Evolutionary conservation across 2,888 invertebrate genomes (phyloP).

Genomic region (Eristalinus aeneus): DNA sequence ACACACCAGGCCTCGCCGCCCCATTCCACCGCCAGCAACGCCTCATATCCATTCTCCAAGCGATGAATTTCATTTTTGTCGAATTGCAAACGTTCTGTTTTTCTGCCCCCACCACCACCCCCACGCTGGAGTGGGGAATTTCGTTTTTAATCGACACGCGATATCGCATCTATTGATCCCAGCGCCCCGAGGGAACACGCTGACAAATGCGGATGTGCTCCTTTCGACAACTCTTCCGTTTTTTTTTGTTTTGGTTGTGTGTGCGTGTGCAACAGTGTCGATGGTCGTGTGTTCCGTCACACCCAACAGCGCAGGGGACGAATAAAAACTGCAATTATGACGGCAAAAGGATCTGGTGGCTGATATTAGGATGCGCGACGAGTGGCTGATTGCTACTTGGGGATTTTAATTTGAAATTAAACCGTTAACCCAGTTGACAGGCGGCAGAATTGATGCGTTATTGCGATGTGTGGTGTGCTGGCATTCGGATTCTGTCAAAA

Average conservation of each 20-base stretch:
- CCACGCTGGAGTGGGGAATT: neutral
- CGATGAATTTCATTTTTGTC: neutral
- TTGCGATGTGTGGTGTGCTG: neutral
- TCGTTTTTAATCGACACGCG: constrained; percentile 8
- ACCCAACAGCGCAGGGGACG: constrained; percentile 12
- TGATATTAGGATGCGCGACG: constrained; percentile 11
- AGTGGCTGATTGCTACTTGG: constrained; percentile 57
- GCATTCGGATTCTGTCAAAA: neutral
- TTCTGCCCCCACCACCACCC: neutral
- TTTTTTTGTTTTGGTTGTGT: neutral
- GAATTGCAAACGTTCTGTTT: neutral
- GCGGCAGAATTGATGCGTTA: neutral
- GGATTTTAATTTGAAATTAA: constrained; percentile 63
- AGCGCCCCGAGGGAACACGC: neutral
- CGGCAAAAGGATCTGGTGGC: constrained; percentile 12
- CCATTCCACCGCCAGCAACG: neutral
- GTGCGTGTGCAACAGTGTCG: neutral
- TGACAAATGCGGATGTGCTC: neutral
- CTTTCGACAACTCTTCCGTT: neutral
- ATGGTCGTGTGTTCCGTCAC: constrained; percentile 43
- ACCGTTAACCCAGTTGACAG: constrained; percentile 15
- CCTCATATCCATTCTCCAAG: neutral
- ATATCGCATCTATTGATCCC: constrained; percentile 1
- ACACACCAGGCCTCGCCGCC: neutral
- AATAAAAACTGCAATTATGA: constrained; percentile 51